A percentile compares a stretch with the other conserved stretches of the same genome.
Conservation (phyloP, 2,113 vertebrate species). For the Tupaia tana region DNA sequence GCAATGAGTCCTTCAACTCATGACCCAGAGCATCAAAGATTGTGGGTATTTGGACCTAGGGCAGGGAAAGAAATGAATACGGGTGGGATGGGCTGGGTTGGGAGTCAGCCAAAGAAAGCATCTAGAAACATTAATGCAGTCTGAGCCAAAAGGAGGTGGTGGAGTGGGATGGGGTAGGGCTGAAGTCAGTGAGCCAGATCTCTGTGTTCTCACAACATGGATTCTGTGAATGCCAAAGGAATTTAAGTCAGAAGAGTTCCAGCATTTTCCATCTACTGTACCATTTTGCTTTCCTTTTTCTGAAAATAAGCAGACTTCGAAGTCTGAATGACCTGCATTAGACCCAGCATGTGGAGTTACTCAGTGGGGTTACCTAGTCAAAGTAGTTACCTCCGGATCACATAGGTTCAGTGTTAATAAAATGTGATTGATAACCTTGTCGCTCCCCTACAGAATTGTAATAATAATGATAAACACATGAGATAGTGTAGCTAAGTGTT, state of each 20-base stretch:
- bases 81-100: neutral
- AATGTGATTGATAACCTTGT: accelerated
- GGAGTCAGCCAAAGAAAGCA: neutral
- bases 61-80: neutral
- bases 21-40: neutral
- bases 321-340: neutral
- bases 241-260: neutral
- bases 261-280: neutral
- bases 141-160: neutral
- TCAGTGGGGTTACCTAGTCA: neutral
- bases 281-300: neutral
- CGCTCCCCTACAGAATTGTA: neutral
- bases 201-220: neutral
- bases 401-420: too few species aligned
- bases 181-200: too few species aligned
- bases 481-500: neutral
- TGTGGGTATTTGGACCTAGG: neutral
- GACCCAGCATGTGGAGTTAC: neutral
- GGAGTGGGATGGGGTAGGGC: too few species aligned
- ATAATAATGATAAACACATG: neutral
- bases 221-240: neutral
- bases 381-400: neutral
- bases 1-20: too few species aligned
- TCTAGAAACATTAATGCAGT: neutral
- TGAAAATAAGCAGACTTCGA: neutral